These are phyloP conservation scores for Phataginus tricuspis DNA, from an alignment of 2,797 vertebrate species.

Conservation along the genomic window DNA sequence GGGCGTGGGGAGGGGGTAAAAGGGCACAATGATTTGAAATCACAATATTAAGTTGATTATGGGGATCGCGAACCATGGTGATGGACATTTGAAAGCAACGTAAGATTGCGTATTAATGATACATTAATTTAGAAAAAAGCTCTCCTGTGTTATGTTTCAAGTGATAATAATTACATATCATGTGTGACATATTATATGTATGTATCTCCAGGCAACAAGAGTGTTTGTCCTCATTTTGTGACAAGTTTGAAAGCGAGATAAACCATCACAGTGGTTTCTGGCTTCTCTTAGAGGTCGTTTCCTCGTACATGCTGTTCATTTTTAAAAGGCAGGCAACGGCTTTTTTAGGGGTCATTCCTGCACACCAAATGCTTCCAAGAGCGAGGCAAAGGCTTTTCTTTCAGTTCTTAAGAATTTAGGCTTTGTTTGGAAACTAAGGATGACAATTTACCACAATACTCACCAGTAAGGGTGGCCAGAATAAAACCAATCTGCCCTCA, in stretches of 20 bases:
- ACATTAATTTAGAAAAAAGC: too few species aligned
- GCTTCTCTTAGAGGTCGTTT: neutral
- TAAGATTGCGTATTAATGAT: too few species aligned
- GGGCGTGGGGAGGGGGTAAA: too few species aligned
- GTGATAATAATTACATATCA: neutral
- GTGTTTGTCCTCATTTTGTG: neutral
- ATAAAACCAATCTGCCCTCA: neutral
- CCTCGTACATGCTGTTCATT: neutral
- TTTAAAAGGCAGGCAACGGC: neutral
- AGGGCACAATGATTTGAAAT: too few species aligned
- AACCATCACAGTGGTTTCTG: neutral
- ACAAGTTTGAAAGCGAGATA: neutral
- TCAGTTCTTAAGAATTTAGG: constrained; percentile 10
- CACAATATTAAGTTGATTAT: too few species aligned
- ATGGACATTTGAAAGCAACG: too few species aligned
- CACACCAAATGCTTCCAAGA: neutral
- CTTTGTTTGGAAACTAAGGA: constrained; percentile 21
- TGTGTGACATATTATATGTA: neutral
- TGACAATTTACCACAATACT: neutral
- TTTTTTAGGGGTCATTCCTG: neutral
- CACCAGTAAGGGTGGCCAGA: neutral
- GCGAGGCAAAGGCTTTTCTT: constrained; percentile 30
- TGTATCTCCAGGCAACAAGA: neutral
- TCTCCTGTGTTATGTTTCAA: neutral
- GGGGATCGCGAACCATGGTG: too few species aligned